These are phyloP conservation scores for Kuschelorhynchus macadamiae DNA, from an alignment of 2,888 invertebrate species.

Conservation along the genomic window DNA sequence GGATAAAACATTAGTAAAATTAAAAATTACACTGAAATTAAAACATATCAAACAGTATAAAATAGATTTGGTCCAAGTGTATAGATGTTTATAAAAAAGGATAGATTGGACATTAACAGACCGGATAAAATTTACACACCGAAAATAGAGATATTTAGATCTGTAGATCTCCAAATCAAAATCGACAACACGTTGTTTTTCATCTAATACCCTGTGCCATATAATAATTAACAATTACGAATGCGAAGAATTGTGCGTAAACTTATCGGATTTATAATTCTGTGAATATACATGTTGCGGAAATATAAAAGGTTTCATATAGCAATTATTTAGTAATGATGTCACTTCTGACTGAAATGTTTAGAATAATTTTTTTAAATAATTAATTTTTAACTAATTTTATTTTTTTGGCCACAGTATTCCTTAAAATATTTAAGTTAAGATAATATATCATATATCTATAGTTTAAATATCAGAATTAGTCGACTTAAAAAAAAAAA, in stretches of 20 bases:
- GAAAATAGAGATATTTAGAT: slow-evolving; percentile 17
- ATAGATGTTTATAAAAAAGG: slow-evolving; percentile 5
- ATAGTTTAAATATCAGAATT: no score
- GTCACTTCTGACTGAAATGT: no score
- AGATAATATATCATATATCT: no score
- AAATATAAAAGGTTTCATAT: no score
- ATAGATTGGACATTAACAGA: slow-evolving; percentile 12
- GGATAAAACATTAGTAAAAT: slow-evolving; percentile 27
- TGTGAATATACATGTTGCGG: no score
- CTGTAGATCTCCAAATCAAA: slow-evolving; percentile 15
- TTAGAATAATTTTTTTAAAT: no score
- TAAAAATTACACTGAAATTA: slow-evolving; percentile 9
- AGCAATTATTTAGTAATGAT: no score
- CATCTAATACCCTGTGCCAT: slow-evolving; percentile 45
- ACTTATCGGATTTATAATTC: slow-evolving; percentile 9
- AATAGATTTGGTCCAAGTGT: slow-evolving; percentile 34
- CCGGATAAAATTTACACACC: slow-evolving; percentile 10
- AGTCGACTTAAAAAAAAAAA: no score
- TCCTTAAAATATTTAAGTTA: no score
- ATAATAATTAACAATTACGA: slow-evolving; percentile 11
- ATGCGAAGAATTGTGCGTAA: slow-evolving; percentile 36
- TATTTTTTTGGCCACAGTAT: no score
- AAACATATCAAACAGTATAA: slow-evolving; percentile 27
- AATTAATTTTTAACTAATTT: no score
- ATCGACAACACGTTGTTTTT: slow-evolving; percentile 16